Base-by-base conservation (phyloP, 2,113 vertebrate species). In the Polypterus bichir region DNA sequence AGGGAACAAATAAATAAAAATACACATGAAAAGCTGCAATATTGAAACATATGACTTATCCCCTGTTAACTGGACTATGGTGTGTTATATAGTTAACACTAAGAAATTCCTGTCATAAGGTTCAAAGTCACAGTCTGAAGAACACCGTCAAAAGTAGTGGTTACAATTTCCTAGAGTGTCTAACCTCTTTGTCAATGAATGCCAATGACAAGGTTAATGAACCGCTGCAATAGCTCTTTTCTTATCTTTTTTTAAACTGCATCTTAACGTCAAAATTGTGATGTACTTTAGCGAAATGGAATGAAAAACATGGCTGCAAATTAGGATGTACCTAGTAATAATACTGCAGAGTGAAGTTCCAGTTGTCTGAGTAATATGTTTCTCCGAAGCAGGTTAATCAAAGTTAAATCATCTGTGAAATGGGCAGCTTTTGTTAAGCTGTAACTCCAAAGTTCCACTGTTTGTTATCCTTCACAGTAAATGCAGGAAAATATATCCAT, bases 381-480 rank as follows among this genome's bases (percentile, higher is more conserved):
- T 83, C 80, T 79, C 71, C 64, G 64, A 73, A 81, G 75, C 70
- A 78, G 75, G 76, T 83, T 84, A 84, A 88, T 86, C 81, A 79
- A 82, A 84, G 81, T 83, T 82, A 80, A 87, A 84, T 87, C 82
- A 85, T 77, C 81, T 86, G 84, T 86, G 78, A 91, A 87, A 88
- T 82, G 74, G 81, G 74, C 81, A 70, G 73, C 70, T 84, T 87
- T 86, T 85, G 84, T 85, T 86, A 88, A 89, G 70, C 57, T 1
- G 11, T 79, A n/a, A 52, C 49, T 49, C 52, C 57, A 45, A 58
- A 57, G 54, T 47, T 56, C 47, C 62, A 9, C 44, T 48, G 48
- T 54, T n/a, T 9, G 47, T 62, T 47, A 61, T 54, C 6, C 47
- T 57, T 65, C 45, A 52, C 59, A 55, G 44, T 51, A 54, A 54